Evolutionary conservation across 2,888 invertebrate genomes (phyloP).

Genomic region (Andrena dorsata): DNA sequence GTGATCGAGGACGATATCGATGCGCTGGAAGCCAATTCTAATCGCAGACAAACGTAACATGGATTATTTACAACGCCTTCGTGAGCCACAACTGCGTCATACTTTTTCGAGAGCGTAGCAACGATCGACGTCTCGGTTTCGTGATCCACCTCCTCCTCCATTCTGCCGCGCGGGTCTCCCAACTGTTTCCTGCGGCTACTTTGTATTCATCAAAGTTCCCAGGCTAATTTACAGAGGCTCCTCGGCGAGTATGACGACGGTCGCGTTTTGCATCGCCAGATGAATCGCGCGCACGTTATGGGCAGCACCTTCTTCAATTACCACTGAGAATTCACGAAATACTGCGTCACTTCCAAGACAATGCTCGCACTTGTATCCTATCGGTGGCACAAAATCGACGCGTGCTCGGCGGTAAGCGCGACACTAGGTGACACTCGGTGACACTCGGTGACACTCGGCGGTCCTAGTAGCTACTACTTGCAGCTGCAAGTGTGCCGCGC

Average conservation of each 20-base stretch:
- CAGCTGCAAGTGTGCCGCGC: background rate
- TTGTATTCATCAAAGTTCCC: background rate
- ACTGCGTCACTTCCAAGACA: background rate
- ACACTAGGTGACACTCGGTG: background rate
- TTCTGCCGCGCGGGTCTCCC: constrained; percentile 14
- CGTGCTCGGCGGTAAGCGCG: background rate
- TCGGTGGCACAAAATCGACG: background rate
- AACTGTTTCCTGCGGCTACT: background rate
- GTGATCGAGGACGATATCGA: constrained; percentile 75
- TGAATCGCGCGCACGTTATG: background rate
- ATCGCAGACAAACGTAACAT: constrained; percentile 24
- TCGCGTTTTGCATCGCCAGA: background rate
- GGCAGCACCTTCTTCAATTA: background rate
- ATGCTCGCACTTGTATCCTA: background rate
- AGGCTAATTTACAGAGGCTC: background rate
- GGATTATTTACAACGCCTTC: background rate
- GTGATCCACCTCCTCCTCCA: constrained; percentile 40
- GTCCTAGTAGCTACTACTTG: background rate
- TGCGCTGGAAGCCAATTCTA: constrained; percentile 73
- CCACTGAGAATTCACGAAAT: background rate
- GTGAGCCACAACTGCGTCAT: background rate
- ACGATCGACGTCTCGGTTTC: constrained; percentile 26
- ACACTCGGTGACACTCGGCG: background rate
- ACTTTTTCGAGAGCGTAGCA: constrained; percentile 50
- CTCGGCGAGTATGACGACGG: background rate